Percentiles rank a stretch among this genome's conserved stretches.
phyloP scores from a whole-genome alignment of 2,113 vertebrate species.

The Heliornis fulica region DNA sequence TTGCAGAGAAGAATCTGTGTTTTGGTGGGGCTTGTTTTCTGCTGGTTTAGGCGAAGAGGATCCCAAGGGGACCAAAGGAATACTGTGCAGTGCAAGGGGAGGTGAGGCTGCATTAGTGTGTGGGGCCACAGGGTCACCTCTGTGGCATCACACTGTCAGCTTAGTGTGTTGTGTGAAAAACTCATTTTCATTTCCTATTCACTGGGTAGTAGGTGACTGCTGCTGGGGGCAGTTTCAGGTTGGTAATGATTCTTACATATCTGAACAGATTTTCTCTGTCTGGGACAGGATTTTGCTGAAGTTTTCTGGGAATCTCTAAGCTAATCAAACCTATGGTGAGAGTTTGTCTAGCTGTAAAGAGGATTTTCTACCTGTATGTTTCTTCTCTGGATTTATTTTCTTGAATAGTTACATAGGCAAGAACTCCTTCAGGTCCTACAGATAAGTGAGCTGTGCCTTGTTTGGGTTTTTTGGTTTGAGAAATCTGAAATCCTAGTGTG shows the following conservation, averaged over 20 bases:
- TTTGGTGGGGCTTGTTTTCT: neutral
- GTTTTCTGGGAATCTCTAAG: neutral
- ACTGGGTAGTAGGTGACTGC: neutral
- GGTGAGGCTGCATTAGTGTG: neutral
- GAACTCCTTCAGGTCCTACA: neutral
- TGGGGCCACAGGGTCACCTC: neutral
- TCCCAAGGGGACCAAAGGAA: neutral
- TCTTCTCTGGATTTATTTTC: neutral
- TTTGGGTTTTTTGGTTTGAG: neutral
- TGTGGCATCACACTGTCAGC: neutral
- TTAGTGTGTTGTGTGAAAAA: neutral
- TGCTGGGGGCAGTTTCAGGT: neutral
- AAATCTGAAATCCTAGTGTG: neutral
- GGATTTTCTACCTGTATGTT: neutral
- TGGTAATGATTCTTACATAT: neutral
- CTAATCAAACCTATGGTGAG: neutral
- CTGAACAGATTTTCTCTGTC: neutral
- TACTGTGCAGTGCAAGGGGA: neutral
- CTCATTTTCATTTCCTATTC: neutral
- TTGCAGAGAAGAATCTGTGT: neutral
- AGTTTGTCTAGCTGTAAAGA: neutral
- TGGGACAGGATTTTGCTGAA: neutral
- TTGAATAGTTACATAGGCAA: neutral
- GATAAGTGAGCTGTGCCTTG: neutral
- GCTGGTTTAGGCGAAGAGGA: neutral